phyloP scores from a whole-genome alignment of 2,113 vertebrate genomes.

The Plestiodon gilberti region DNA sequence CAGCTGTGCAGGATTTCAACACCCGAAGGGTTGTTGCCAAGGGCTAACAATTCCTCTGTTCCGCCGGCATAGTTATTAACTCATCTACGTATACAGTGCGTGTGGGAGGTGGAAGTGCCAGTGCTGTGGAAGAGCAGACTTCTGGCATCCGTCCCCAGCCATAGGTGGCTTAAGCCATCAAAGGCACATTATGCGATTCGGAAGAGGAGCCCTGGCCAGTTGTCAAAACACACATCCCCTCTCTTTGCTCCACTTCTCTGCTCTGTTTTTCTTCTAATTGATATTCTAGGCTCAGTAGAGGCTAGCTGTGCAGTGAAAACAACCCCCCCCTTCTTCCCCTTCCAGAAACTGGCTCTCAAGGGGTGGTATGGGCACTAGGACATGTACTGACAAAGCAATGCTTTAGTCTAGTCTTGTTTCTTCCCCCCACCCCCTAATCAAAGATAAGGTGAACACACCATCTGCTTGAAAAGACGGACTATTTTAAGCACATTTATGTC shows the following conservation, averaged over 20 bases:
- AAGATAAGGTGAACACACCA: background rate
- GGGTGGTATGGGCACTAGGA: too few species aligned
- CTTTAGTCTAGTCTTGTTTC: background rate
- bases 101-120: conserved; percentile 16
- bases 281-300: conserved; percentile 25
- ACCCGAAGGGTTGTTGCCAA: background rate
- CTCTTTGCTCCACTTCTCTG: background rate
- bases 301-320: background rate
- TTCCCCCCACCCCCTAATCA: background rate
- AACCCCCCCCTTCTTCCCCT: background rate
- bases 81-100: background rate
- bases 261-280: conserved; percentile 24
- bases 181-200: conserved; percentile 34
- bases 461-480: background rate
- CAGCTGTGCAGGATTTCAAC: conserved; percentile 13
- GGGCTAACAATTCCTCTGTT: conserved; percentile 15
- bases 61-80: conserved; percentile 2
- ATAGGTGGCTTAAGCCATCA: conserved; percentile 16
- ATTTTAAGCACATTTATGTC: background rate
- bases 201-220: conserved; percentile 35
- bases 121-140: background rate
- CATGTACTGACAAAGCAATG: background rate
- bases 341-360: background rate
- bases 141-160: conserved; percentile 39
- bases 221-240: background rate